phyloP scores from a whole-genome alignment of 2,797 vertebrate genomes.

The Lagorchestes hirsutus region DNA sequence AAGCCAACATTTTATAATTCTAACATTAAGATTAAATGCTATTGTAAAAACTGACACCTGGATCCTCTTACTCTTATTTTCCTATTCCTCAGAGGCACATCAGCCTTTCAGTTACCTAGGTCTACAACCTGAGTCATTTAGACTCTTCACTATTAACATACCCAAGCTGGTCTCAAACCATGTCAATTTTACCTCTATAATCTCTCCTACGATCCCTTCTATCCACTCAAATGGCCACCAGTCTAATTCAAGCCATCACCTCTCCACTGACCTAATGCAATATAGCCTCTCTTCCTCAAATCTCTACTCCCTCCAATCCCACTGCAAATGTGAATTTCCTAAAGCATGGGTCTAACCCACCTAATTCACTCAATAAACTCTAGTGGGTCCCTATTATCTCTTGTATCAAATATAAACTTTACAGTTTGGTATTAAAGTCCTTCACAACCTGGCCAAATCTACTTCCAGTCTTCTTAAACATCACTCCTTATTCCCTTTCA shows the following conservation, averaged over 20 bases:
- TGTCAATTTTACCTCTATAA: neutral
- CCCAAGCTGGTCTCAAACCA: neutral
- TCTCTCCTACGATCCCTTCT: neutral
- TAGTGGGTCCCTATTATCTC: neutral
- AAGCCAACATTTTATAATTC: conserved; percentile 4
- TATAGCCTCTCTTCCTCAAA: neutral
- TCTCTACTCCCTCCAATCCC: neutral
- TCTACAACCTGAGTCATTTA: neutral
- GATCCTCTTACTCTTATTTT: neutral
- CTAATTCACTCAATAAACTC: neutral
- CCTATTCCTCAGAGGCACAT: neutral
- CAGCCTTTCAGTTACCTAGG: neutral
- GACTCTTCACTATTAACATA: neutral
- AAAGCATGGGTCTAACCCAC: neutral
- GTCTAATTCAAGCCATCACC: neutral
- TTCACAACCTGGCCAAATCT: neutral
- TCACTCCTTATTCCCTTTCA: neutral
- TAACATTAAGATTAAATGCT: conserved; percentile 55
- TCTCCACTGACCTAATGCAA: neutral
- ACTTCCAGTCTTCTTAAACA: neutral
- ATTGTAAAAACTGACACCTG: conserved; percentile 55
- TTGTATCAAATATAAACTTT: neutral
- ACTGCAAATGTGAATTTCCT: neutral
- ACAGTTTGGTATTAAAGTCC: neutral
- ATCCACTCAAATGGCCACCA: neutral